A percentile compares a stretch with the other conserved stretches of the same genome.
Conservation (phyloP, 2,888 invertebrate genomes). For the Boloria selene region DNA sequence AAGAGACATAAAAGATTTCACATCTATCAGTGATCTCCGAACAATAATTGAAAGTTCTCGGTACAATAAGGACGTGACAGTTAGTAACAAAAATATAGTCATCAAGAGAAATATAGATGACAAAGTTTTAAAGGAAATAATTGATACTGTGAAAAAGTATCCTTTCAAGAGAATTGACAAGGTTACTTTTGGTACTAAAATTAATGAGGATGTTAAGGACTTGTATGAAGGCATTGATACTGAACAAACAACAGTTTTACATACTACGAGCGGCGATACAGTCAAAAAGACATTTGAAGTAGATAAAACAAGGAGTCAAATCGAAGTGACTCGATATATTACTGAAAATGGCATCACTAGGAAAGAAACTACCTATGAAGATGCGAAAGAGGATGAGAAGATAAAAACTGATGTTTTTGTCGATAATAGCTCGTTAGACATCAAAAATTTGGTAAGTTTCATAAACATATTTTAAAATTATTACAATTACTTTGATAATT, state of each 20-base stretch:
- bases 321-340: slow-evolving; percentile 76
- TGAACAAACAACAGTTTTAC: slow-evolving; percentile 67
- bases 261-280: slow-evolving; percentile 63
- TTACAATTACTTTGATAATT: background rate
- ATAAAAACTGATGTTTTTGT: slow-evolving; percentile 77
- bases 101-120: slow-evolving; percentile 77
- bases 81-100: slow-evolving; percentile 75
- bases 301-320: slow-evolving; percentile 75
- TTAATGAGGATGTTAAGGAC: slow-evolving; percentile 83
- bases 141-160: slow-evolving; percentile 77
- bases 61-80: slow-evolving; percentile 69
- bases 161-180: slow-evolving; percentile 78
- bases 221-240: slow-evolving; percentile 74
- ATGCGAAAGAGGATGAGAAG: slow-evolving; percentile 78
- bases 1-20: slow-evolving; percentile 76
- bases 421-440: slow-evolving; percentile 78
- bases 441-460: slow-evolving; percentile 77
- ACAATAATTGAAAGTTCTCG: slow-evolving; percentile 75
- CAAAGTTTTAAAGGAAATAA: slow-evolving; percentile 72
- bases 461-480: background rate
- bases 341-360: slow-evolving; percentile 76
- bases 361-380: slow-evolving; percentile 78
- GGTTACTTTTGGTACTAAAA: slow-evolving; percentile 80
- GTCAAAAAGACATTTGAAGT: slow-evolving; percentile 74
- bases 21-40: slow-evolving; percentile 73